These are phyloP conservation scores for Grantiella picta DNA, from an alignment of 2,113 vertebrate genomes.

Conservation along the genomic window DNA sequence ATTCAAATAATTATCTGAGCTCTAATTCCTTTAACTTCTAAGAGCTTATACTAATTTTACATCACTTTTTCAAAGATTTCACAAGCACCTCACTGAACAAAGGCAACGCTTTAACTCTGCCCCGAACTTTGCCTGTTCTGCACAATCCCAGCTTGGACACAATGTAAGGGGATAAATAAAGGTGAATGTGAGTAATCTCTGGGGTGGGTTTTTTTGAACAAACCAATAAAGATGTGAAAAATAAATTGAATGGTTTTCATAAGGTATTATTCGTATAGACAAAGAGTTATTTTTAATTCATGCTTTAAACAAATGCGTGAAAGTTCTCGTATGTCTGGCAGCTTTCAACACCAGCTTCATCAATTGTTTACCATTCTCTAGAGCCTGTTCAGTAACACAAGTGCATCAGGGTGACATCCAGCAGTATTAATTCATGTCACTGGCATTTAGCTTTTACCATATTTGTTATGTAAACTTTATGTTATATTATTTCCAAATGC, in stretches of 20 bases:
- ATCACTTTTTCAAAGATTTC: not conserved
- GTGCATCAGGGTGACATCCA: not conserved
- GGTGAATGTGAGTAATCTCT: not conserved
- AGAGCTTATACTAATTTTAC: not conserved
- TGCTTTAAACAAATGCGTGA: not conserved
- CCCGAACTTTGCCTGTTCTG: not conserved
- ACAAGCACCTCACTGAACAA: not conserved
- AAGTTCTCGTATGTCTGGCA: not conserved
- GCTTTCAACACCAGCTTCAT: not conserved
- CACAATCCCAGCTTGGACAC: not conserved
- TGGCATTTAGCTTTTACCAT: not conserved
- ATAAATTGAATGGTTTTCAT: not conserved
- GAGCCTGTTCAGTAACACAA: not conserved
- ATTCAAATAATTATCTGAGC: not conserved
- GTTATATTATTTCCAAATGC: not conserved
- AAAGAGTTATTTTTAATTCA: constrained; percentile 6
- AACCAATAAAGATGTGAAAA: not conserved
- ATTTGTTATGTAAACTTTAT: not conserved
- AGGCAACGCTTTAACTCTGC: not conserved
- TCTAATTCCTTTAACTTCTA: not conserved
- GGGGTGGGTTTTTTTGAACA: not conserved
- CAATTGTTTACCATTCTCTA: not conserved
- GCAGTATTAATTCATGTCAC: not conserved
- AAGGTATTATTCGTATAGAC: not conserved
- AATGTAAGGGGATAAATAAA: not conserved